phyloP scores from a whole-genome alignment of 1,140 invertebrate species.

The Nasonia giraulti region DNA sequence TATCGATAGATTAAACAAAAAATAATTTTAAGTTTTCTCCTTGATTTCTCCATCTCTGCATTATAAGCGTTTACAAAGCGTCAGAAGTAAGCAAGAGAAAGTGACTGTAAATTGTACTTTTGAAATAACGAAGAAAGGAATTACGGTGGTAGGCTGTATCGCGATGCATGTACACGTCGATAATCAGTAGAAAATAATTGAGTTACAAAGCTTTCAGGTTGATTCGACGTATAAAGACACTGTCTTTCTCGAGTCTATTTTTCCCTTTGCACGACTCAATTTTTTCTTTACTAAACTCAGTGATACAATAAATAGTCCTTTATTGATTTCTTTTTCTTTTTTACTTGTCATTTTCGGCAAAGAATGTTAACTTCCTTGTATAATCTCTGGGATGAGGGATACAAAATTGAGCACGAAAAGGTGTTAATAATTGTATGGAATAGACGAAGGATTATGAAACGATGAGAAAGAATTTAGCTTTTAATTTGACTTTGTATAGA shows the following conservation, averaged over 20 bases:
- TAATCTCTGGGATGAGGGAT: not conserved
- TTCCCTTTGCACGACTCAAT: not conserved
- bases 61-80: constrained; percentile 1
- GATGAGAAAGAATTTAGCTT: constrained; percentile 12
- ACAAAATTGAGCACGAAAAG: not conserved
- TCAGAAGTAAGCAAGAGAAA: not conserved
- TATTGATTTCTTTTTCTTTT: not conserved
- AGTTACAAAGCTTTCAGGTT: not conserved
- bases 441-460: not conserved
- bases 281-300: not conserved
- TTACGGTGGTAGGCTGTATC: constrained; percentile 3
- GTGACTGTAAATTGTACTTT: constrained; percentile 11
- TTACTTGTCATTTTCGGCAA: not conserved
- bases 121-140: not conserved
- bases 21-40: constrained; percentile 11
- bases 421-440: not conserved
- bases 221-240: not conserved
- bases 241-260: not conserved
- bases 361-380: not conserved
- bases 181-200: not conserved
- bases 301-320: not conserved
- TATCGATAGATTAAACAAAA: constrained; percentile 22
- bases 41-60: constrained; percentile 34
- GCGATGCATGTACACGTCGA: constrained; percentile 8
- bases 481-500: constrained; percentile 43